phyloP scores from a whole-genome alignment of 2,113 vertebrate genomes.

The Heliornis fulica region DNA sequence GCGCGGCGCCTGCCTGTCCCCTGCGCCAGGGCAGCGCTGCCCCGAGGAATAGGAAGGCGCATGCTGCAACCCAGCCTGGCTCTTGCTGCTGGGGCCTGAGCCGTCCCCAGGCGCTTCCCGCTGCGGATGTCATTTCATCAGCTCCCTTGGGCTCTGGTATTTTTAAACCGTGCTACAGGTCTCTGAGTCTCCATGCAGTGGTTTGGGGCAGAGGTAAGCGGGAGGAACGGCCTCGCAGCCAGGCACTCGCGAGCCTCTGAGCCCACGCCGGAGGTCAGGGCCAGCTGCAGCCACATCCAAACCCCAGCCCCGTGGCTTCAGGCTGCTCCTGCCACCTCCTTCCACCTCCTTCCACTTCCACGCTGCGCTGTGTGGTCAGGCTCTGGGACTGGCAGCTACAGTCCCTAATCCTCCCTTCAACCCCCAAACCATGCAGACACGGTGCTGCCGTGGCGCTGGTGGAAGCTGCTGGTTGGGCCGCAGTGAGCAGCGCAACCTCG shows the following conservation, averaged over 20 bases:
- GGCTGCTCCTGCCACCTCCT: too few species aligned
- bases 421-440: too few species aligned
- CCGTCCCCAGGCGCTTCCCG: neutral
- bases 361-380: too few species aligned
- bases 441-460: too few species aligned
- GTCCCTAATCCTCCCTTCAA: too few species aligned
- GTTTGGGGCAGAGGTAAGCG: neutral
- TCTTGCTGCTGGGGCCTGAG: conserved; percentile 30
- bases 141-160: neutral
- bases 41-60: neutral
- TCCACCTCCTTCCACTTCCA: too few species aligned
- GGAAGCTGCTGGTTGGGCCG: fast-evolving
- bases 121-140: conserved; percentile 62
- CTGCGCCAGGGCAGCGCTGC: neutral
- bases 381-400: too few species aligned
- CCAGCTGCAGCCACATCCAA: fast-evolving
- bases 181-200: neutral
- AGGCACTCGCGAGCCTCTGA: neutral
- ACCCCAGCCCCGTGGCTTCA: too few species aligned
- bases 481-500: neutral
- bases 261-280: fast-evolving
- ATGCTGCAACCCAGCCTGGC: conserved; percentile 61
- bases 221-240: neutral
- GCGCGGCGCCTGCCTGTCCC: neutral
- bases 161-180: conserved; percentile 26